These are phyloP conservation scores for Sebastes oblongus DNA, from an alignment of 2,797 vertebrate genomes.

Conservation along the genomic window DNA sequence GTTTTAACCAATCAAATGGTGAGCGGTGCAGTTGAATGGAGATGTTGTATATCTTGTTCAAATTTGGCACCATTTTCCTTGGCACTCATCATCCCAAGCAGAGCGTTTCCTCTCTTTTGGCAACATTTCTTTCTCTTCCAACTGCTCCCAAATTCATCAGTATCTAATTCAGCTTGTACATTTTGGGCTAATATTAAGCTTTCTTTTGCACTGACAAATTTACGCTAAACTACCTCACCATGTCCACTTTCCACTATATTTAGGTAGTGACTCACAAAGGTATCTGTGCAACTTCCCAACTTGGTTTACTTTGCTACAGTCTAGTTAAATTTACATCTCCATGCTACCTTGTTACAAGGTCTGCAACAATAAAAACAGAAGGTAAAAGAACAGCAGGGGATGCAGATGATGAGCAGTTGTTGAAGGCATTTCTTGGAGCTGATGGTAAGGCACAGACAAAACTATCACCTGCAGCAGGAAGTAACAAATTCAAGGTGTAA, in stretches of 20 bases:
- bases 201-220: neutral
- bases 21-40: neutral
- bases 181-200: neutral
- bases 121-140: neutral
- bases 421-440: neutral
- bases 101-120: neutral
- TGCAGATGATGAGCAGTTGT: neutral
- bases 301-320: neutral
- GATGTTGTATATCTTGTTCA: neutral
- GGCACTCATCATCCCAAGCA: neutral
- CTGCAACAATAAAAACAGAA: neutral
- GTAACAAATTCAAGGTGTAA: neutral
- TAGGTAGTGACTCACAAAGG: too few relatives aligned
- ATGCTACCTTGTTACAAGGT: neutral
- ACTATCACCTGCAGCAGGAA: slow-evolving; percentile 3
- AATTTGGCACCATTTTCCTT: neutral
- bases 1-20: neutral
- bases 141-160: neutral
- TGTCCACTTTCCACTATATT: neutral
- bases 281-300: neutral
- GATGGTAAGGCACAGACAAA: neutral
- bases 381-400: slow-evolving; percentile 25
- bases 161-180: neutral
- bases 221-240: neutral
- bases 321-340: neutral